A percentile compares a stretch with the other conserved stretches of the same genome.
Conservation (phyloP, 2,888 invertebrate species). For the Lacanobia oleracea region DNA sequence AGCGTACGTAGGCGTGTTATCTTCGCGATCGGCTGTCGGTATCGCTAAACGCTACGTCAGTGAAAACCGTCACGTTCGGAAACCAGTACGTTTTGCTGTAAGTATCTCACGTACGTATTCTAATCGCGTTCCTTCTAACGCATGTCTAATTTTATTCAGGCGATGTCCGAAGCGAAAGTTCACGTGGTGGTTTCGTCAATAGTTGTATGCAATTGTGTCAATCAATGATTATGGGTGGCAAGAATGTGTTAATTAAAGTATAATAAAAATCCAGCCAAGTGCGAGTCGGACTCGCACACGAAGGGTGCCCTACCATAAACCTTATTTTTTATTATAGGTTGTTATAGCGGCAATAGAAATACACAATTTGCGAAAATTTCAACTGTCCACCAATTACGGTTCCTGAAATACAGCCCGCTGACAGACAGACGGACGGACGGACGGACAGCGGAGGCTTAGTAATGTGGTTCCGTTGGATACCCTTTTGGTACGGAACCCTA, state of each 20-base stretch:
- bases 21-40: conserved; percentile 24
- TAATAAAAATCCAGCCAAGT: too few species aligned
- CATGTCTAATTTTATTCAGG: conserved; percentile 58
- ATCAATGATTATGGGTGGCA: conserved; percentile 13
- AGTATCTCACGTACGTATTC: conserved; percentile 53
- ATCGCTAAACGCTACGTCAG: conserved; percentile 33
- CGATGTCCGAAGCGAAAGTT: conserved; percentile 62
- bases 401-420: too few species aligned
- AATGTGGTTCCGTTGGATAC: too few species aligned
- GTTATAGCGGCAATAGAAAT: too few species aligned
- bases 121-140: conserved; percentile 34
- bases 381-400: too few species aligned
- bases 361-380: too few species aligned
- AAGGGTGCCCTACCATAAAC: too few species aligned
- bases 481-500: too few species aligned
- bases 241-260: conserved; percentile 21
- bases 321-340: too few species aligned
- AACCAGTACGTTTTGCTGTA: conserved; percentile 25
- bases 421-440: too few species aligned
- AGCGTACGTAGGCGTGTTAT: conserved; percentile 38
- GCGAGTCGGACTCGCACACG: too few species aligned
- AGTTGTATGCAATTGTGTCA: conserved; percentile 46
- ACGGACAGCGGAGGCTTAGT: too few species aligned
- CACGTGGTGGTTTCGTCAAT: conserved; percentile 48
- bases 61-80: conserved; percentile 55